Conservation (phyloP, 1,140 invertebrate genomes). For the Schlechtendalia chinensis region DNA sequence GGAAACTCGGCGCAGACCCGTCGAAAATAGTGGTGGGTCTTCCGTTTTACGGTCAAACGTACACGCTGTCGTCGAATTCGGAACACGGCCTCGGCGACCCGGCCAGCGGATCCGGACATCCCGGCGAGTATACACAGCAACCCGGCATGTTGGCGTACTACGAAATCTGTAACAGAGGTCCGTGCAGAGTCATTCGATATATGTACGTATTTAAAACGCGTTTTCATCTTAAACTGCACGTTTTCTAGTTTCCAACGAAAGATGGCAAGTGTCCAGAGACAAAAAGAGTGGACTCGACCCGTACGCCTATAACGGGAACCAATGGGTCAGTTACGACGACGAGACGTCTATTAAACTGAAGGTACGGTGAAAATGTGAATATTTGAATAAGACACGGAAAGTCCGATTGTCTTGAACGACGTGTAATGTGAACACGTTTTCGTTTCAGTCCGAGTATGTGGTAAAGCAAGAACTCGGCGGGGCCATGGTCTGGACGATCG, state of each 20-base stretch:
- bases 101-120: slow-evolving; percentile 68
- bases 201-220: too few relatives aligned
- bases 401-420: too few relatives aligned
- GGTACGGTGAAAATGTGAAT: slow-evolving; percentile 57
- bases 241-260: slow-evolving; percentile 52
- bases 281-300: slow-evolving; percentile 62
- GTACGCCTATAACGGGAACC: slow-evolving; percentile 73
- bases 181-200: too few relatives aligned
- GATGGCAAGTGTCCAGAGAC: slow-evolving; percentile 53
- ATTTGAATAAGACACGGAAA: too few relatives aligned
- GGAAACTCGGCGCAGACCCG: slow-evolving; percentile 70
- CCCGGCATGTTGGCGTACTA: slow-evolving; percentile 86
- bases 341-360: slow-evolving; percentile 72
- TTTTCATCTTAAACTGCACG: too few relatives aligned
- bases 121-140: slow-evolving; percentile 82
- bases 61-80: slow-evolving; percentile 63
- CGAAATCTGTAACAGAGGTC: slow-evolving; percentile 80
- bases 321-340: slow-evolving; percentile 92
- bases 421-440: too few relatives aligned
- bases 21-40: slow-evolving; percentile 82
- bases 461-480: slow-evolving; percentile 71
- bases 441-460: slow-evolving; percentile 68
- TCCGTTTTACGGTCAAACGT: slow-evolving; percentile 86
- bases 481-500: slow-evolving; percentile 84
- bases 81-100: slow-evolving; percentile 59